Base-by-base conservation (phyloP, 2,113 vertebrate genomes). In the Symphodus melops region DNA sequence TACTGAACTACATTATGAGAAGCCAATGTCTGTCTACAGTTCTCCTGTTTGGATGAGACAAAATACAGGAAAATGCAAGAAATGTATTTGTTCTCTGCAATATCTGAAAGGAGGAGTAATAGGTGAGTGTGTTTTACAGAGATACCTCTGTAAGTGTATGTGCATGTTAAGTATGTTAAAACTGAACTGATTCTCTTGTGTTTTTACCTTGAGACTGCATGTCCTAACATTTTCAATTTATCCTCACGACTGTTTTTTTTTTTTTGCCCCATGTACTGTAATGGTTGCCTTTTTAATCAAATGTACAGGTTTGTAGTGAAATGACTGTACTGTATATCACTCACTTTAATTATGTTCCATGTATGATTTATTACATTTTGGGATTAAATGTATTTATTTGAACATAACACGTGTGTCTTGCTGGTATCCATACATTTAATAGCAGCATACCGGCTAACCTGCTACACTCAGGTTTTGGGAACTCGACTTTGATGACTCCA, bases 301-400 rank as follows among this genome's bases (percentile, higher is more conserved):
- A 44, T 78, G 44, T 80, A 68, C 60, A 65, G 42, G 65, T 87
- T 83, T 79, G 66, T 79, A 70, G 68, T 79, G 52, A 75, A 68
- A 65, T 67, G 13, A 75, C 72, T 79, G 78, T 69, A 77, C 85
- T 82, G 75, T 87, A 67, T 82, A 81, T 79, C 79, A 75, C 52
- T 77, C 48, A 56, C 65, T 83, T 84, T 62, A 53, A 72, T 80
- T 82, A 49, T 72, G 62, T 82, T 52, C 19, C 33, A 48, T 69
- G 78, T 83, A 73, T 83, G 63, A 77, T 67, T 84, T 85, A 71
- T 79, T 42, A 61, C 3, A 61, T 9, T 82, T 82, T 79, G 41
- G 39, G 41, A 89, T 88, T 88, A 85, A 86, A 88, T 86, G 54
- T 83, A 68, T 89, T 89, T 83, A 82, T 84, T 88, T 82, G 75